A percentile compares a stretch with the other conserved stretches of the same genome.
Conservation (phyloP, 2,797 vertebrate genomes). For the Rhabdomys pumilio region DNA sequence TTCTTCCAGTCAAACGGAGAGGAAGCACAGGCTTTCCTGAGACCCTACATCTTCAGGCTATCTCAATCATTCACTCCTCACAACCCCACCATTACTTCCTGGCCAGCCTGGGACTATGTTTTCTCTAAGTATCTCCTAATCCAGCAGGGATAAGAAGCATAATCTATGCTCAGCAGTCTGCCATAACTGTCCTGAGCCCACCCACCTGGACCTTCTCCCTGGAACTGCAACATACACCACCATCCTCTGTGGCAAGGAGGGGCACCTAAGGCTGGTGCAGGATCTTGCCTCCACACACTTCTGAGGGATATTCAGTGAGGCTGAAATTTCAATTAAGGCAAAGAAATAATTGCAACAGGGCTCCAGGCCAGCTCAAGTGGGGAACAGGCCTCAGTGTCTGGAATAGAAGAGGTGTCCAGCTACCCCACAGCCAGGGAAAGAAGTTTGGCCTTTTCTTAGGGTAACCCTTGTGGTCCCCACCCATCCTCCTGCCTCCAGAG, state of each 20-base stretch:
- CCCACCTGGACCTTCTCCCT: background rate
- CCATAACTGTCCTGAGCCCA: constrained; percentile 72
- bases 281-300: constrained; percentile 41
- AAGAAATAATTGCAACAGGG: constrained; percentile 88
- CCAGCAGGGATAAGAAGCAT: constrained; percentile 51
- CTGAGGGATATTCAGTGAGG: constrained; percentile 85
- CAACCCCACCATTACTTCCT: constrained; percentile 17
- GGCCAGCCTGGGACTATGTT: background rate
- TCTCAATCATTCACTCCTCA: background rate
- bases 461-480: background rate
- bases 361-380: constrained; percentile 84
- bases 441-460: background rate
- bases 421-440: background rate
- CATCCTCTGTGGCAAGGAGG: background rate
- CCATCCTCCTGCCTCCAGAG: background rate
- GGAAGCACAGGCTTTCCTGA: background rate
- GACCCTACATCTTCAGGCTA: background rate
- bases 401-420: background rate
- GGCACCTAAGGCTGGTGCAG: background rate
- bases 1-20: background rate
- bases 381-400: constrained; percentile 79
- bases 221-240: background rate
- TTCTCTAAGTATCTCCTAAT: constrained; percentile 54
- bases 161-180: constrained; percentile 77
- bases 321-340: constrained; percentile 90